These are phyloP conservation scores for Seriola aureovittata DNA, from an alignment of 2,113 vertebrate species.

Conservation along the genomic window DNA sequence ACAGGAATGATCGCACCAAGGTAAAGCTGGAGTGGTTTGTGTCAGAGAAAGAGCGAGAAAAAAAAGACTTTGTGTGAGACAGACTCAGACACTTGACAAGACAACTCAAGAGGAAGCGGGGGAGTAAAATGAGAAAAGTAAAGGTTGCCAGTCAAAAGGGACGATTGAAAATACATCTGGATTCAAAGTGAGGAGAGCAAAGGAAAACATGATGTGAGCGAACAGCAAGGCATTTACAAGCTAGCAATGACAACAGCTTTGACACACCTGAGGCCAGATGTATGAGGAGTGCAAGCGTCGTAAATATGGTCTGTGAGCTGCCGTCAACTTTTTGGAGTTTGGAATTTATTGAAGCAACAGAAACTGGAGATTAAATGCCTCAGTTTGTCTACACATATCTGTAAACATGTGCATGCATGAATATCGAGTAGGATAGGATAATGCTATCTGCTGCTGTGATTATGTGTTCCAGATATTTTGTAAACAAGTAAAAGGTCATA, in stretches of 20 bases:
- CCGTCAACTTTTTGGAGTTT: constrained; percentile 1
- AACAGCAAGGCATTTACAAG: constrained; percentile 46
- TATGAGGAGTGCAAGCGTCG: neutral
- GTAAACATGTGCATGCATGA: neutral
- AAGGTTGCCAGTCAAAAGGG: constrained; percentile 62
- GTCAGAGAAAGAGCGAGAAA: neutral
- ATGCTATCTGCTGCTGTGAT: constrained; percentile 21
- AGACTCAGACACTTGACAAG: constrained; percentile 47
- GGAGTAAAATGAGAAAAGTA: constrained; percentile 44
- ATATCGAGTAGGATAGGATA: constrained; percentile 6
- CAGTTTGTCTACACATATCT: constrained; percentile 8
- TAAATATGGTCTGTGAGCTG: neutral
- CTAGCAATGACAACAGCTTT: constrained; percentile 21
- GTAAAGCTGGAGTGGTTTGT: constrained; percentile 29
- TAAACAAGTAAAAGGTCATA: constrained; percentile 52
- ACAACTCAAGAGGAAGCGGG: constrained; percentile 32
- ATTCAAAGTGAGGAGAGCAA: constrained; percentile 17
- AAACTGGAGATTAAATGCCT: constrained; percentile 17
- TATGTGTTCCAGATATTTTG: constrained; percentile 30
- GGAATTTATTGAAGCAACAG: constrained; percentile 28
- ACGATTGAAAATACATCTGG: constrained; percentile 47
- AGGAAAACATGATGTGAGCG: constrained; percentile 25
- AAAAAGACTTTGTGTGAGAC: constrained; percentile 28
- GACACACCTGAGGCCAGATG: constrained; percentile 13
- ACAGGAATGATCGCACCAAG: constrained; percentile 38